phyloP scores from a whole-genome alignment of 2,797 vertebrate species.

The Antennarius maculatus region DNA sequence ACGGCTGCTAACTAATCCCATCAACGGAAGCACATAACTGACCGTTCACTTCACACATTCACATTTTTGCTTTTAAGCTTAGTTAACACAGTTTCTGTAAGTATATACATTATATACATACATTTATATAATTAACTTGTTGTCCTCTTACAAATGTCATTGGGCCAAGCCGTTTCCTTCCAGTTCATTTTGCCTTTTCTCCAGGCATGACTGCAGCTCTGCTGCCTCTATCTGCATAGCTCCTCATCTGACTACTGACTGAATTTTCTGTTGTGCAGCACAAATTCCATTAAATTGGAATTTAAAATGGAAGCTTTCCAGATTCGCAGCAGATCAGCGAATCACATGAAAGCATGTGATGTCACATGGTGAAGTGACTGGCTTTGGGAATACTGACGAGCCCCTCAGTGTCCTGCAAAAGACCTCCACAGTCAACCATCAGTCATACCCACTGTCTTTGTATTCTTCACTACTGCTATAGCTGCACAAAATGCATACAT shows the following conservation, averaged over 20 bases:
- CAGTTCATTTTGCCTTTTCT: slow-evolving; percentile 62
- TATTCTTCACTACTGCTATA: slow-evolving; percentile 27
- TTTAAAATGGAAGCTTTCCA: slow-evolving; percentile 82
- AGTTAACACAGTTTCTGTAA: slow-evolving; percentile 1
- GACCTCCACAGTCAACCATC: slow-evolving; percentile 43
- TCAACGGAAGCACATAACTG: slow-evolving; percentile 3
- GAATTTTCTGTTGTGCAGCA: slow-evolving; percentile 74
- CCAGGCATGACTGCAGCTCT: slow-evolving; percentile 52
- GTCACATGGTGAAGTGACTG: slow-evolving; percentile 79
- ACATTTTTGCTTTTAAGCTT: not conserved
- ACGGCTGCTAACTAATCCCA: slow-evolving; percentile 1
- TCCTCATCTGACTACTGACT: slow-evolving; percentile 73
- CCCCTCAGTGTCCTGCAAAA: slow-evolving; percentile 42
- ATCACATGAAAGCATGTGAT: slow-evolving; percentile 89
- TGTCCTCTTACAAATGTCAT: slow-evolving; percentile 59
- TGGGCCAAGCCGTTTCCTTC: slow-evolving; percentile 42
- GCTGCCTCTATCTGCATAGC: slow-evolving; percentile 62
- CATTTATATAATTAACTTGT: not conserved
- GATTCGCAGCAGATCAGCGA: slow-evolving; percentile 79
- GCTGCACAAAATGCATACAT: not conserved
- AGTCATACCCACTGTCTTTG: slow-evolving; percentile 44
- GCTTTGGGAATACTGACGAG: slow-evolving; percentile 59
- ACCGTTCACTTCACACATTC: not conserved
- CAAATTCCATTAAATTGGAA: slow-evolving; percentile 85
- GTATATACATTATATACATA: slow-evolving; percentile 9